Base-by-base conservation (phyloP, 2,797 vertebrate genomes). In the Oophaga sylvatica region DNA sequence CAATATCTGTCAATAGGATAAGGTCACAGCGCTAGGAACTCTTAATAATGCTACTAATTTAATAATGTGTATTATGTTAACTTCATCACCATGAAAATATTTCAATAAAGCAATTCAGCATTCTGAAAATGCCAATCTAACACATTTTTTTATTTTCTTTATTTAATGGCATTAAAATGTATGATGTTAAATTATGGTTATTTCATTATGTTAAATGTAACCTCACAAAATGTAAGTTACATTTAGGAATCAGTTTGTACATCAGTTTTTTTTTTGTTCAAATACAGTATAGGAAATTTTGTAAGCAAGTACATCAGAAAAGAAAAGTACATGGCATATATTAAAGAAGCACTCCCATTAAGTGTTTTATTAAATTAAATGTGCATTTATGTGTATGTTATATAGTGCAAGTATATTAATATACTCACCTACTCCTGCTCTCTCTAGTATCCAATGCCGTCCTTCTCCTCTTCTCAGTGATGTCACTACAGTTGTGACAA, bases 1-100 rank as follows among this genome's bases (percentile, higher is more conserved):
- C 86, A 87, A 87, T 87, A 82, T 87, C 59, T 87, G 76, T 87
- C 86, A 87, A 87, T 87, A 53, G 4, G 26, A 81, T 63, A 87
- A 82, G 80, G 86, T 87, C 86, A 87, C 68, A 76, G 68, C 59
- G 3, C 45, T 73, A 62, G 80, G 59, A 82, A 35, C 80, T 65
- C 62, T 82, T 87, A 41, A 53, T 71, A 81, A 53, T 53, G 68
- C 45, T 73, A 41, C 53, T 57, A 81, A 62, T 87, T 73, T 87
- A 81, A 85, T 85, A 85, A 20, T 45, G 56, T 80, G 26, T n/a
- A 60, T 59, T 80, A 71, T 86, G 80, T 70, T 80, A 80, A 35
- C 70, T 68, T 41, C 79, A 80, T 80, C 60, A 45, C 11, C 41
- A 26, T 19, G 31, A 80, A 80, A 80, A 59, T 63, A 63, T 80